These are phyloP conservation scores for Prunella strophiata DNA, from an alignment of 2,797 vertebrate species.

Conservation along the genomic window DNA sequence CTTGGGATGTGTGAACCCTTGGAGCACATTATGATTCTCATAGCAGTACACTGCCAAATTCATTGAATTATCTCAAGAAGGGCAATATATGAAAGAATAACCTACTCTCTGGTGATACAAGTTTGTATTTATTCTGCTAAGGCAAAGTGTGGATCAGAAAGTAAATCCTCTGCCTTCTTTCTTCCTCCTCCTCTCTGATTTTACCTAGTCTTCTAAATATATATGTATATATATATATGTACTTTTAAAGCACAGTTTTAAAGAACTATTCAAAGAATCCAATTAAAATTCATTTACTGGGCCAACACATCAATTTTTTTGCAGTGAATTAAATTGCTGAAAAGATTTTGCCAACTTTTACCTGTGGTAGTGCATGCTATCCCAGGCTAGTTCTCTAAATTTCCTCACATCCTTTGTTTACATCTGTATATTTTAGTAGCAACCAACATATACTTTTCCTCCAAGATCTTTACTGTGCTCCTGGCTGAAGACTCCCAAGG, in stretches of 20 bases:
- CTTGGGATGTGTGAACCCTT: neutral
- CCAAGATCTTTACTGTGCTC: neutral
- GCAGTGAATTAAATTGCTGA: neutral
- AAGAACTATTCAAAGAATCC: neutral
- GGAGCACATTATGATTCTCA: neutral
- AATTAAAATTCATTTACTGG: neutral
- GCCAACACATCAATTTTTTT: neutral
- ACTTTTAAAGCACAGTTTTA: neutral
- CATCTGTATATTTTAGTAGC: neutral
- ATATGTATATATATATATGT: neutral
- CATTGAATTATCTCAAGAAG: neutral
- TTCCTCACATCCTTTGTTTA: neutral
- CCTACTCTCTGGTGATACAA: neutral
- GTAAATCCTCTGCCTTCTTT: neutral
- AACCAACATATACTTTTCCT: neutral
- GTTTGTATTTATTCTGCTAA: neutral
- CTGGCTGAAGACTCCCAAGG: neutral
- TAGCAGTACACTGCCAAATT: neutral
- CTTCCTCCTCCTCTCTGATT: neutral
- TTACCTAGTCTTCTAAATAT: neutral
- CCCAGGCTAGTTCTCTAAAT: neutral
- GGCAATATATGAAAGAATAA: neutral
- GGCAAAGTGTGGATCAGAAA: neutral
- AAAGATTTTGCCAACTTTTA: neutral
- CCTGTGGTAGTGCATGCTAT: neutral